Conservation (phyloP, 2,888 invertebrate genomes). For the Nymphalis c-album region DNA sequence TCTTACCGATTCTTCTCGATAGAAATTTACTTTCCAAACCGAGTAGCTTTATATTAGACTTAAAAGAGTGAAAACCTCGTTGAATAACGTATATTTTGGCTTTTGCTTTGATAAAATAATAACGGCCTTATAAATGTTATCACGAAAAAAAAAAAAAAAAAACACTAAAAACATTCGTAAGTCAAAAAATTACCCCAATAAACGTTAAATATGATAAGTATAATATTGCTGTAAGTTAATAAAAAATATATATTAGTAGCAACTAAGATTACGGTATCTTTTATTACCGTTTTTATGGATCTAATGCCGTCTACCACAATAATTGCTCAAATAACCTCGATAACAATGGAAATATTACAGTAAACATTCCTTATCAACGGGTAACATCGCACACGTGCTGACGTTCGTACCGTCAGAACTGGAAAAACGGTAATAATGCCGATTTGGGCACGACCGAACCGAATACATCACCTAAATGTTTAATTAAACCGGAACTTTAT, state of each 20-base stretch:
- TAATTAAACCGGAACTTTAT: constrained; percentile 48
- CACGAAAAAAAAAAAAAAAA: too few species aligned
- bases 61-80: too few species aligned
- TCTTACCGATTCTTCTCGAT: too few species aligned
- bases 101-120: too few species aligned
- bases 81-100: too few species aligned
- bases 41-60: too few species aligned
- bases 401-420: constrained; percentile 32
- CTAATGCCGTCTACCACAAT: constrained; percentile 28
- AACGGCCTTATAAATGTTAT: too few species aligned
- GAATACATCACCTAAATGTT: constrained; percentile 45
- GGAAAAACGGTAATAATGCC: constrained; percentile 46
- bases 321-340: constrained; percentile 27
- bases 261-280: constrained; percentile 24
- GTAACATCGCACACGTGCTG: constrained; percentile 33
- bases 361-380: constrained; percentile 34
- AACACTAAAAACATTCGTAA: too few species aligned
- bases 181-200: not conserved
- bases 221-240: constrained; percentile 6
- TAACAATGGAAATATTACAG: constrained; percentile 27
- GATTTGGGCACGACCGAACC: constrained; percentile 42
- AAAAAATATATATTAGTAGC: constrained; percentile 5
- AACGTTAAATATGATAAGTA: constrained; percentile 3
- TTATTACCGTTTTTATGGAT: constrained; percentile 25
- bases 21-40: too few species aligned